phyloP scores from a whole-genome alignment of 2,113 vertebrate genomes.

The Coreoperca whiteheadi region DNA sequence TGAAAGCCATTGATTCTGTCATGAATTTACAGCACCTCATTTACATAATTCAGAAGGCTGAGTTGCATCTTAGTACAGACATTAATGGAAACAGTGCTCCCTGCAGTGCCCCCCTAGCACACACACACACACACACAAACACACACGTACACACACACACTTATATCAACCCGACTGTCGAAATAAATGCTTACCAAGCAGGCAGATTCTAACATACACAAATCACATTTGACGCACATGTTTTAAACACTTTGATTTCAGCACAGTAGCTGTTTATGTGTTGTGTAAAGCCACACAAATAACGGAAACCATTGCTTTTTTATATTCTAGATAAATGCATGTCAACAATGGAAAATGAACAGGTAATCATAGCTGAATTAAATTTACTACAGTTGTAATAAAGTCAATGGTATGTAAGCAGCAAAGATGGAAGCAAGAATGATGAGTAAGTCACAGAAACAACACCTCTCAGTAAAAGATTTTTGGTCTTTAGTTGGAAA shows the following conservation, averaged over 20 bases:
- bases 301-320: background rate
- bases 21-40: constrained; percentile 83
- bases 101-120: constrained; percentile 37
- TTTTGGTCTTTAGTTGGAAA: background rate
- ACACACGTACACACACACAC: constrained; percentile 32
- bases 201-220: constrained; percentile 47
- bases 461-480: background rate
- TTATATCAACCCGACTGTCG: constrained; percentile 52
- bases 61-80: constrained; percentile 76
- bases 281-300: constrained; percentile 1
- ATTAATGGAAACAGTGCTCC: constrained; percentile 74
- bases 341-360: constrained; percentile 1
- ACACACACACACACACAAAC: constrained; percentile 26
- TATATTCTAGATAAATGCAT: background rate
- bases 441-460: background rate
- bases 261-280: background rate
- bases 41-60: constrained; percentile 82
- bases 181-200: constrained; percentile 71
- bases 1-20: constrained; percentile 83
- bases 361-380: background rate
- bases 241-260: constrained; percentile 22
- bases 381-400: background rate
- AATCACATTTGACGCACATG: constrained; percentile 44
- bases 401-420: background rate
- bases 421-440: background rate